These are phyloP conservation scores for Papilio machaon DNA, from an alignment of 1,140 invertebrate genomes.

Conservation along the genomic window DNA sequence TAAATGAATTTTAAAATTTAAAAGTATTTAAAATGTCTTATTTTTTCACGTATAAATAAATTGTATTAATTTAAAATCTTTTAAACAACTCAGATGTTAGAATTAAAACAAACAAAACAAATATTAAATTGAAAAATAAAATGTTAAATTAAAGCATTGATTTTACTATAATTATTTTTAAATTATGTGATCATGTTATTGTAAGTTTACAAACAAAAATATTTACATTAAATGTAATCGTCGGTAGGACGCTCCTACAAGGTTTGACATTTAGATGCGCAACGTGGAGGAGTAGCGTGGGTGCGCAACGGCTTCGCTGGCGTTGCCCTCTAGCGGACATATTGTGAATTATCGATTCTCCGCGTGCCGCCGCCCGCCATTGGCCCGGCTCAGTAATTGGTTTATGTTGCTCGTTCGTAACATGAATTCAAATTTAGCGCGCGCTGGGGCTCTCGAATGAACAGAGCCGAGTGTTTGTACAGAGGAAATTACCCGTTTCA, in stretches of 20 bases:
- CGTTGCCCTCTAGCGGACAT: constrained; percentile 80
- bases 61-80: background rate
- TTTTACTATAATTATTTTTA: background rate
- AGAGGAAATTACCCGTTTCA: constrained; percentile 71
- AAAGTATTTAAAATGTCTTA: background rate
- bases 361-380: constrained; percentile 73
- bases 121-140: background rate
- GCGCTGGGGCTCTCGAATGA: constrained; percentile 69
- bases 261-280: constrained; percentile 65
- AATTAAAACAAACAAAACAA: background rate
- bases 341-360: constrained; percentile 82
- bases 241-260: constrained; percentile 61
- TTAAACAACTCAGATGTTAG: background rate
- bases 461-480: constrained; percentile 70
- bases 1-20: background rate
- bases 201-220: background rate
- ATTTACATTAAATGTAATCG: constrained; percentile 8
- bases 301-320: constrained; percentile 72
- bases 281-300: constrained; percentile 78
- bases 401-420: constrained; percentile 78
- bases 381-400: constrained; percentile 78
- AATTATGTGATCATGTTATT: background rate
- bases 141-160: background rate
- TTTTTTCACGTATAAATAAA: background rate
- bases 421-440: constrained; percentile 82